Percentiles rank a stretch among this genome's conserved stretches.
Evolutionary conservation across 2,113 vertebrate genomes (phyloP).

Genomic region (Aphyosemion australe): DNA sequence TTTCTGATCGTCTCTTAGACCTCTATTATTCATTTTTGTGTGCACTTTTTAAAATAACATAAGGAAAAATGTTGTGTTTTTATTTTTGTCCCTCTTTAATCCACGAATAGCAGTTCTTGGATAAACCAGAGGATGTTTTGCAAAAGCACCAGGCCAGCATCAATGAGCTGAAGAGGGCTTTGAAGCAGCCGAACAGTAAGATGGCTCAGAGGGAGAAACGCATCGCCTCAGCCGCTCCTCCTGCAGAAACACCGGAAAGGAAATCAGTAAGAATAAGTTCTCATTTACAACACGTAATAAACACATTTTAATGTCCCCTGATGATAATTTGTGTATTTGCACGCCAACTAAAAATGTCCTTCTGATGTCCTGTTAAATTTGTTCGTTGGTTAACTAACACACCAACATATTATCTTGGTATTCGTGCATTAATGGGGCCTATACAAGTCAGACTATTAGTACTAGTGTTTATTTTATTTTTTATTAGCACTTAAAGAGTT

Average conservation of each 20-base stretch:
- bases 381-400: too few relatives aligned
- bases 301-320: neutral
- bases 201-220: constrained; percentile 91
- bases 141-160: constrained; percentile 99
- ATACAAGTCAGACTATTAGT: too few relatives aligned
- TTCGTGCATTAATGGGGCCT: too few relatives aligned
- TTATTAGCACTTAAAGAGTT: too few relatives aligned
- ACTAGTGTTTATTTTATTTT: too few relatives aligned
- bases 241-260: constrained; percentile 90
- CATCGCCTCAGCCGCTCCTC: constrained; percentile 85
- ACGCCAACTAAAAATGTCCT: neutral
- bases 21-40: too few relatives aligned
- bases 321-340: neutral
- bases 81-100: constrained; percentile 4
- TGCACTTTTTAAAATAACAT: too few relatives aligned
- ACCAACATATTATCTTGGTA: too few relatives aligned
- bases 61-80: too few relatives aligned
- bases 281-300: neutral
- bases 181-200: constrained; percentile 98
- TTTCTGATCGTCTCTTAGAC: too few relatives aligned
- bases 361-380: too few relatives aligned
- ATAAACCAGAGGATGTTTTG: constrained; percentile 96
- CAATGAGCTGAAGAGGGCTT: constrained; percentile 97
- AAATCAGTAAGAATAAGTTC: constrained; percentile 73
- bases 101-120: constrained; percentile 86